These are phyloP conservation scores for Neomorphus geoffroyi DNA, from an alignment of 2,797 vertebrate species.

Conservation along the genomic window DNA sequence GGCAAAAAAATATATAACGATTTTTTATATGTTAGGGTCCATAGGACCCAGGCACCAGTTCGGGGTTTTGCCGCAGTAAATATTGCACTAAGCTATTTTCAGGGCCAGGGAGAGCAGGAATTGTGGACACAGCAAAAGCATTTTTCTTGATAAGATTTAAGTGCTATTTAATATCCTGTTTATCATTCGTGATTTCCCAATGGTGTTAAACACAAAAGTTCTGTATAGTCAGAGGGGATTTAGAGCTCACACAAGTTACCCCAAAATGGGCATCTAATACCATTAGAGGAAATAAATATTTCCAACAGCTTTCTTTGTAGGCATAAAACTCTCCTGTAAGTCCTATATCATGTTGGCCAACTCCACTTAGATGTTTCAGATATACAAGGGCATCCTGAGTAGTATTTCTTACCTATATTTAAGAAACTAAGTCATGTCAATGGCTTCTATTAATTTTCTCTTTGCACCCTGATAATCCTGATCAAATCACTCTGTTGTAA, in stretches of 20 bases:
- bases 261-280: neutral
- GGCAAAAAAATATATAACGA: accelerated
- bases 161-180: neutral
- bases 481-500: neutral
- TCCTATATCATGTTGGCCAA: neutral
- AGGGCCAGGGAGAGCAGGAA: neutral
- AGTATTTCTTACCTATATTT: neutral
- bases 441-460: neutral
- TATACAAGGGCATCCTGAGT: neutral
- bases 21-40: neutral
- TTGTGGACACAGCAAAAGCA: neutral
- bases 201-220: neutral
- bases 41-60: neutral
- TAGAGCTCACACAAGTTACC: neutral
- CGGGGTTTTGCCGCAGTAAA: neutral
- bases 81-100: neutral
- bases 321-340: neutral
- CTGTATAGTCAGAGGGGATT: neutral
- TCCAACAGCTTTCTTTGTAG: neutral
- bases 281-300: neutral
- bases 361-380: neutral
- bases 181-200: neutral
- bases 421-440: neutral
- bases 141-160: neutral
- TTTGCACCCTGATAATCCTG: neutral